A percentile compares a stretch with the other conserved stretches of the same genome.
These are phyloP conservation scores for Drosophila maculinotata DNA, from an alignment of 2,888 invertebrate species.

Conservation along the genomic window DNA sequence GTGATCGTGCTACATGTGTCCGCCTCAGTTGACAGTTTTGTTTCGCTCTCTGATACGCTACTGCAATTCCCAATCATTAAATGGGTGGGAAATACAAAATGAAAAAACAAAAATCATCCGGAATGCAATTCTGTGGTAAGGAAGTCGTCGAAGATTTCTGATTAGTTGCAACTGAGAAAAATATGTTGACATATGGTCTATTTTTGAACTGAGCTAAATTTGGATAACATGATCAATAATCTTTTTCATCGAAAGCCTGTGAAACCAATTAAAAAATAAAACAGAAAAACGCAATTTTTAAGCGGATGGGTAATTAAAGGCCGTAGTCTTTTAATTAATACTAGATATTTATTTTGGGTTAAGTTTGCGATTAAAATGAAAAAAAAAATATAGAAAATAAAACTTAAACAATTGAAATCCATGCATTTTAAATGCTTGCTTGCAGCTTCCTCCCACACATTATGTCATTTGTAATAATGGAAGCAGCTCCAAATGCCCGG, in stretches of 20 bases:
- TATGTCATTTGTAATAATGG: conserved; percentile 69
- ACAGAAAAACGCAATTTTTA: not conserved
- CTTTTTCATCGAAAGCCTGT: not conserved
- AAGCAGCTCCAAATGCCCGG: conserved; percentile 36
- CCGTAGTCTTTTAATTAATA: no score
- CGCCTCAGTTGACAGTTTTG: conserved; percentile 79
- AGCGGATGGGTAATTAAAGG: not conserved
- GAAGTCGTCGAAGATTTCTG: conserved; percentile 43
- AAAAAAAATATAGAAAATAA: not conserved
- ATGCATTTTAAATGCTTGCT: no score
- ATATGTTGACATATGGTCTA: conserved; percentile 16
- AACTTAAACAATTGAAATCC: not conserved
- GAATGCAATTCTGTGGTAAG: conserved; percentile 37
- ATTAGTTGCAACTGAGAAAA: conserved; percentile 32
- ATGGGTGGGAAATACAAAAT: conserved; percentile 48
- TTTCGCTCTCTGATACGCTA: conserved; percentile 73
- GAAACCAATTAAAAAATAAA: conserved; percentile 10
- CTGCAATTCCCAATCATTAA: conserved; percentile 60
- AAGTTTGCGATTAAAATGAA: no score
- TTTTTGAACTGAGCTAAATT: conserved; percentile 5
- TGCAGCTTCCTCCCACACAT: conserved; percentile 1
- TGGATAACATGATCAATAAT: not conserved
- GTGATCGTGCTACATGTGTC: conserved; percentile 78
- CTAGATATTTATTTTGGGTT: no score
- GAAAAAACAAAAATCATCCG: conserved; percentile 31